Base-by-base conservation (phyloP, 1,140 invertebrate genomes). In the Episyrphus balteatus region DNA sequence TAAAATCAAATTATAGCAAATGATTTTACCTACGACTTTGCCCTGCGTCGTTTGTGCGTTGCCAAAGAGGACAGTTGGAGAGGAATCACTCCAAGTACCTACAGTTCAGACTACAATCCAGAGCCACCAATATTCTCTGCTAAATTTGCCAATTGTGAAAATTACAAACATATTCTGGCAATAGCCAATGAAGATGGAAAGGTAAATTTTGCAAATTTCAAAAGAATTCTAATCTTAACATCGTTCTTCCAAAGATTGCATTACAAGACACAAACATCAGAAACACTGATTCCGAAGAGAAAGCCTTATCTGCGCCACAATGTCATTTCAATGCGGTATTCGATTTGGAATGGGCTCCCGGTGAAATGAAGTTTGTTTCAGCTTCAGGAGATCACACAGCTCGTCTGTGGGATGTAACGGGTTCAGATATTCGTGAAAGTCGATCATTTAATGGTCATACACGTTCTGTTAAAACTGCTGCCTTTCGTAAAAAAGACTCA, bases 291-390 rank as follows among this genome's bases (percentile, higher is more conserved):
- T 46, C 50, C 0, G 62, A 67, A 42, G 70, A 72, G n/a, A 61
- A 68, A 31, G 53, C 60, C 1, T 49, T 77, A 47, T 66, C 71
- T 42, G 72, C 71, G 2, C 69, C 72, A 37, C 69, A 81, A 59
- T 86, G 84, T 38, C 90, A 94, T 65, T 75, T 76, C 52, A 92
- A 92, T 76, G 88, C 88, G 13, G 83, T 92, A 14, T 92, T 92
- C 69, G 90, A 94, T 67, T 56, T 92, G 38, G 80, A 83, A 8
- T 94, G 90, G 89, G 80, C 84, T 68, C 80, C 82, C 6, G 71
- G 75, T 1, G 74, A 84, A 50, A 75, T 81, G 66, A 82, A 82
- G 53, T 73, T 92, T 32, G 77, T 92, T 5, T 89, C 86, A 39
- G 88, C 80, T 2, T 88, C 88, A 44, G 88, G 87, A 6, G 89